Evolutionary conservation across 2,888 invertebrate genomes (phyloP).

Genomic region (Willowsia nigromaculata): DNA sequence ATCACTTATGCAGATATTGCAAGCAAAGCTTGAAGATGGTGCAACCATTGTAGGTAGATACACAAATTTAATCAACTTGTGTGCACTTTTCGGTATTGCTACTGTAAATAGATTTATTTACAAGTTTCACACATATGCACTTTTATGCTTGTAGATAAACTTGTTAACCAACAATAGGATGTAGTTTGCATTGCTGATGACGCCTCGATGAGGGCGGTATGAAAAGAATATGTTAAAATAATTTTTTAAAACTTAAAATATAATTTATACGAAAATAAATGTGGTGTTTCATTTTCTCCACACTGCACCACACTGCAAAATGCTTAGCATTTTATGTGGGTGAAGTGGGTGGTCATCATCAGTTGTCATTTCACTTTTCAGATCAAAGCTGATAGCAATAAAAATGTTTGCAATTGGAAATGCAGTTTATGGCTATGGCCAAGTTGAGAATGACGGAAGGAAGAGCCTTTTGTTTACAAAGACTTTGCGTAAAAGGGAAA

Average conservation of each 20-base stretch:
- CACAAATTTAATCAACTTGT: too few relatives aligned
- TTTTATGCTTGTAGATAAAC: too few relatives aligned
- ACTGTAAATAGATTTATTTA: too few relatives aligned
- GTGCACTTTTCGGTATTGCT: too few relatives aligned
- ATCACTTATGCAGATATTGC: too few relatives aligned
- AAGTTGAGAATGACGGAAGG: neutral
- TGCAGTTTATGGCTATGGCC: neutral
- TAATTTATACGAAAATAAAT: neutral
- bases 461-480: neutral
- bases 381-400: conserved; percentile 17
- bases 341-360: conserved; percentile 39
- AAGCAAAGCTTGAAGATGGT: too few relatives aligned
- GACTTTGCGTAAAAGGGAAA: neutral
- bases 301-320: neutral
- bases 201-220: neutral
- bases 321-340: neutral
- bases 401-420: neutral
- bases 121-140: too few relatives aligned
- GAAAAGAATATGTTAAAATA: neutral
- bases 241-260: neutral
- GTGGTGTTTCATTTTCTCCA: neutral
- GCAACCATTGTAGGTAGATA: too few relatives aligned
- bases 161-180: neutral
- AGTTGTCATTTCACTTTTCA: neutral
- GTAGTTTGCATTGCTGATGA: neutral